Conservation (phyloP, 2,113 vertebrate genomes). For the Lepidothrix coronata region DNA sequence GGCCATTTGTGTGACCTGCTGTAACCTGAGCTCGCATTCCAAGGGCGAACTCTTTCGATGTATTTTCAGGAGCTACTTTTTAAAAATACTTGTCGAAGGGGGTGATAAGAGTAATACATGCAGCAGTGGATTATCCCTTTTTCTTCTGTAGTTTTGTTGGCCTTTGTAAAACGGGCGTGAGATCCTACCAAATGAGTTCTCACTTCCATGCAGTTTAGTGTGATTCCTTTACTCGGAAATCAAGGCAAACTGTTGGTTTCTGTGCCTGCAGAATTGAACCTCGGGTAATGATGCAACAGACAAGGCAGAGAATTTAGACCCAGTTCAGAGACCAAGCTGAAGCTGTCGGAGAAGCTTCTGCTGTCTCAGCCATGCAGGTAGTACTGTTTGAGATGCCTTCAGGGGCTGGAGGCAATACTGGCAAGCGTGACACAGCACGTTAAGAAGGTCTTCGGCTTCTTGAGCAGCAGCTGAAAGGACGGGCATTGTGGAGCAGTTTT, state of each 20-base stretch:
- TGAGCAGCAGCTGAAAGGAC: neutral
- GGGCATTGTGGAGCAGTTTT: neutral
- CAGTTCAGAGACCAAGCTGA: neutral
- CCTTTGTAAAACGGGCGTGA: neutral
- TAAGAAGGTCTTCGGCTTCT: neutral
- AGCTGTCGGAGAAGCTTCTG: neutral
- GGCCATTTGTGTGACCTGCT: neutral
- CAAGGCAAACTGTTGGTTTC: neutral
- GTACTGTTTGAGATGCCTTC: neutral
- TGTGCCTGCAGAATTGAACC: neutral
- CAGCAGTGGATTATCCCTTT: neutral
- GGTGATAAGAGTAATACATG: neutral
- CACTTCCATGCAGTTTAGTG: fast-evolving
- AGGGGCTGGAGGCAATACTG: neutral
- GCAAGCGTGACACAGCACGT: neutral
- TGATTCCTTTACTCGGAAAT: neutral
- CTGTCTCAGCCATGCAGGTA: neutral
- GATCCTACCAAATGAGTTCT: neutral
- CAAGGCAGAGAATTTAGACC: neutral
- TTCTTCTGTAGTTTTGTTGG: fast-evolving
- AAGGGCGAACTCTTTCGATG: neutral
- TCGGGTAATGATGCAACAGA: neutral
- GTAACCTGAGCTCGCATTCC: neutral
- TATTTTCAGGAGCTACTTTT: neutral
- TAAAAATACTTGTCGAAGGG: neutral